Percentiles rank a stretch among this genome's conserved stretches.
Evolutionary conservation across 2,113 vertebrate genomes (phyloP).

Genomic region (Phrynosoma platyrhinos): DNA sequence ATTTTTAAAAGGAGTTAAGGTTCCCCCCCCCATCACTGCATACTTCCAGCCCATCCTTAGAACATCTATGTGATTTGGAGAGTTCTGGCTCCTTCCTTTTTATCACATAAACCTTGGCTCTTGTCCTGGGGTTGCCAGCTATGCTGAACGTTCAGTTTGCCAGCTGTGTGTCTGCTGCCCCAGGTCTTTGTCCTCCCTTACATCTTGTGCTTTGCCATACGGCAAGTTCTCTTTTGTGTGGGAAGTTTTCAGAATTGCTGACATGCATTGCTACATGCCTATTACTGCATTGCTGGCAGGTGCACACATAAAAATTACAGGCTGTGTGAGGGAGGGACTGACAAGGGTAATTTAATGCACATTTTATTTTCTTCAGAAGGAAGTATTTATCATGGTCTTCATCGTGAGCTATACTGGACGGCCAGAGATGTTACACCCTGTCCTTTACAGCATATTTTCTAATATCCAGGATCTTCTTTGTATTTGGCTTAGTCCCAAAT

Average conservation of each 20-base stretch:
- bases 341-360: conserved; percentile 22
- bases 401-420: not conserved
- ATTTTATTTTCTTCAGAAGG: conserved; percentile 15
- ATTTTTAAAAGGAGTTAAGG: not conserved
- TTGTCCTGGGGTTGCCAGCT: not conserved
- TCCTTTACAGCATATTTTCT: not conserved
- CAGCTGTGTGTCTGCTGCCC: not conserved
- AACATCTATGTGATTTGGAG: not conserved
- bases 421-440: not conserved
- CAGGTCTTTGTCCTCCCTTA: not conserved
- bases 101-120: not conserved
- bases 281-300: not conserved
- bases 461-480: rapidly evolving
- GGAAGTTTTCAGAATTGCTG: conserved; percentile 24
- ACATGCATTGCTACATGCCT: not conserved
- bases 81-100: not conserved
- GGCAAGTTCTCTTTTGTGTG: conserved; percentile 7
- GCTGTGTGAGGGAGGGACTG: conserved; percentile 2
- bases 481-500: rapidly evolving
- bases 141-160: not conserved
- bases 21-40: not conserved
- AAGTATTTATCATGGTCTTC: conserved; percentile 22
- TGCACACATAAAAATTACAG: conserved; percentile 18
- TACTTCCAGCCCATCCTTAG: not conserved
- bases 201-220: conserved; percentile 12